These are phyloP conservation scores for Drosophila phalerata DNA, from an alignment of 2,888 invertebrate genomes.

Conservation along the genomic window DNA sequence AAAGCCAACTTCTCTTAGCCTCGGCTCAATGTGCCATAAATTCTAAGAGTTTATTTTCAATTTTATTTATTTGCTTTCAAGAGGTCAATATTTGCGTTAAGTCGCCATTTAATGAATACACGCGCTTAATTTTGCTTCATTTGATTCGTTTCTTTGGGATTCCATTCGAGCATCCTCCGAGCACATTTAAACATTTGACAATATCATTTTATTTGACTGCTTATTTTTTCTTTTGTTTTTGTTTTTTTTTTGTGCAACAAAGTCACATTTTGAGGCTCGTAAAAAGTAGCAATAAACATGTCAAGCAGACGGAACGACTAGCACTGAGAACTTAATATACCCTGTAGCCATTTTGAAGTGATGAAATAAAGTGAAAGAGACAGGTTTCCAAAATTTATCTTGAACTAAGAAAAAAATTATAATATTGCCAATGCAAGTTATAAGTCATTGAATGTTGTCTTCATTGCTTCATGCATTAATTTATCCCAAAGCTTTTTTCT, in stretches of 20 bases:
- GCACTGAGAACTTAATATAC: slow-evolving; percentile 20
- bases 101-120: slow-evolving; percentile 55
- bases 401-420: too few relatives aligned
- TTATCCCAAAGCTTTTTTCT: too few relatives aligned
- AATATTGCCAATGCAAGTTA: too few relatives aligned
- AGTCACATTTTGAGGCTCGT: slow-evolving; percentile 43
- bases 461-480: too few relatives aligned
- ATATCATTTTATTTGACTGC: slow-evolving; percentile 55
- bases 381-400: too few relatives aligned
- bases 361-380: neutral
- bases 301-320: slow-evolving; percentile 25
- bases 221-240: slow-evolving; percentile 5
- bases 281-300: slow-evolving; percentile 67
- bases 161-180: slow-evolving; percentile 45
- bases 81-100: slow-evolving; percentile 77
- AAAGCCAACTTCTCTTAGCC: slow-evolving; percentile 28
- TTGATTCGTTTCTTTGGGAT: neutral
- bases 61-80: slow-evolving; percentile 28
- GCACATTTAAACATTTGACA: slow-evolving; percentile 64
- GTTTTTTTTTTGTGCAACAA: slow-evolving; percentile 47
- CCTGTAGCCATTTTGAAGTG: slow-evolving; percentile 13
- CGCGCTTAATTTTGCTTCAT: slow-evolving; percentile 21
- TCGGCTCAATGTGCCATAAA: slow-evolving; percentile 65
- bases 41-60: slow-evolving; percentile 66
- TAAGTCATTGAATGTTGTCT: too few relatives aligned